Conservation (phyloP, 2,113 vertebrate species). For the Burhinus bistriatus region DNA sequence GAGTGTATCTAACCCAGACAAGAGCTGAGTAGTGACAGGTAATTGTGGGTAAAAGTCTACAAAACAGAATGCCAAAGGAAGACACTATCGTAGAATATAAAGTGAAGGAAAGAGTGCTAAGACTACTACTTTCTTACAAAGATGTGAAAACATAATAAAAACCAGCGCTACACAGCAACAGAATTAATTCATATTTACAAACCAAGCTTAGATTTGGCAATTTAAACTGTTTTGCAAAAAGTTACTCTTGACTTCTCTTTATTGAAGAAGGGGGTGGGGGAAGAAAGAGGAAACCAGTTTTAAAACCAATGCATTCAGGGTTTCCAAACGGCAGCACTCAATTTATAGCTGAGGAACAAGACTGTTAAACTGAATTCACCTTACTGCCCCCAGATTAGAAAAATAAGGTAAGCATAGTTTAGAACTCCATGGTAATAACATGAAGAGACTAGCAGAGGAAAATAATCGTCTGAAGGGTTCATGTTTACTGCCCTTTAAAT, state of each 20-base stretch:
- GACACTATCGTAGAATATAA: background rate
- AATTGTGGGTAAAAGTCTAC: background rate
- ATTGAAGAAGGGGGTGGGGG: accelerated
- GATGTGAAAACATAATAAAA: background rate
- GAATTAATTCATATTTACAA: background rate
- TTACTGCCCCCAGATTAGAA: background rate
- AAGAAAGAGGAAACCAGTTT: background rate
- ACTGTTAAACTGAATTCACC: background rate
- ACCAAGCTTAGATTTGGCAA: background rate
- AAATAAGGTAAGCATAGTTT: background rate
- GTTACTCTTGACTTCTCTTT: background rate
- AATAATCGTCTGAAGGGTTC: background rate
- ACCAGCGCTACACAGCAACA: background rate
- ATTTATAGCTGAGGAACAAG: background rate
- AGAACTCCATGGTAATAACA: background rate
- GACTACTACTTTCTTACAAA: background rate
- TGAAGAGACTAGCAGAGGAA: background rate
- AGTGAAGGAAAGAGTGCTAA: background rate
- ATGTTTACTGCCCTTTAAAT: background rate
- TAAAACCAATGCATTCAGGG: background rate
- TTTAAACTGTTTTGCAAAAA: background rate
- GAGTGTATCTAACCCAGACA: background rate
- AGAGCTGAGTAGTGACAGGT: background rate
- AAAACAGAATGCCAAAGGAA: background rate
- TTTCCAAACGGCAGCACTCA: background rate